Evolutionary conservation across 1,140 invertebrate species (phyloP).

Genomic region (Oncopodura yosiiana): DNA sequence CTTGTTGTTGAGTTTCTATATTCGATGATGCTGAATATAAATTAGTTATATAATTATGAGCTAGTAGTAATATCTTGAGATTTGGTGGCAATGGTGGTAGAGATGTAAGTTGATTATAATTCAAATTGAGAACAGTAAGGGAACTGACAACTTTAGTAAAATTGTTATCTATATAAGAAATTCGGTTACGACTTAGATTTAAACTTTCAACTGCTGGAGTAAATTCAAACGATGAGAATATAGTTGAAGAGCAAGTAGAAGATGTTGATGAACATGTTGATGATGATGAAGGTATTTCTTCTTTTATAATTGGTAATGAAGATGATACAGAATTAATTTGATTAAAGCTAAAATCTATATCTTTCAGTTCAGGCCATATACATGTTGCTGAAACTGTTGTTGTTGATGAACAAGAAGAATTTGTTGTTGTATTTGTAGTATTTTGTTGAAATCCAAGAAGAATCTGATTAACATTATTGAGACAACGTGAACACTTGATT

Average conservation of each 20-base stretch:
- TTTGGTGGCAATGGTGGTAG: slow-evolving; percentile 32
- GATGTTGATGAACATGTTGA: too few species aligned
- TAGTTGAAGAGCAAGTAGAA: too few species aligned
- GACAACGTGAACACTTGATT: slow-evolving; percentile 30
- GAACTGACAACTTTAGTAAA: slow-evolving; percentile 12
- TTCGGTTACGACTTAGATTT: slow-evolving; percentile 30
- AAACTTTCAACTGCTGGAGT: slow-evolving; percentile 27
- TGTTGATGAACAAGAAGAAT: neutral
- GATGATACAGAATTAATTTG: slow-evolving; percentile 5
- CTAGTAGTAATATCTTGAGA: slow-evolving; percentile 23
- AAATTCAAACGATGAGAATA: slow-evolving; percentile 13
- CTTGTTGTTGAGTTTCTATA: neutral
- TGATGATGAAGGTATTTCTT: neutral
- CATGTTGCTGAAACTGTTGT: neutral
- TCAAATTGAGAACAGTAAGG: slow-evolving; percentile 28
- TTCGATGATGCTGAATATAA: too few species aligned
- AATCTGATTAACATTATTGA: slow-evolving; percentile 3
- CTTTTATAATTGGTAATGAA: neutral
- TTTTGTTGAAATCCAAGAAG: neutral
- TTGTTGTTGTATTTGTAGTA: neutral
- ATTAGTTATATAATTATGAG: slow-evolving; percentile 30
- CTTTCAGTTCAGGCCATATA: slow-evolving; percentile 30
- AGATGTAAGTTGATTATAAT: slow-evolving; percentile 29
- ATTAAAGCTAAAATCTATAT: slow-evolving; percentile 32
- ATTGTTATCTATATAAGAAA: slow-evolving; percentile 18